phyloP scores from a whole-genome alignment of 1,140 invertebrate species.

The Drosophila cardini region DNA sequence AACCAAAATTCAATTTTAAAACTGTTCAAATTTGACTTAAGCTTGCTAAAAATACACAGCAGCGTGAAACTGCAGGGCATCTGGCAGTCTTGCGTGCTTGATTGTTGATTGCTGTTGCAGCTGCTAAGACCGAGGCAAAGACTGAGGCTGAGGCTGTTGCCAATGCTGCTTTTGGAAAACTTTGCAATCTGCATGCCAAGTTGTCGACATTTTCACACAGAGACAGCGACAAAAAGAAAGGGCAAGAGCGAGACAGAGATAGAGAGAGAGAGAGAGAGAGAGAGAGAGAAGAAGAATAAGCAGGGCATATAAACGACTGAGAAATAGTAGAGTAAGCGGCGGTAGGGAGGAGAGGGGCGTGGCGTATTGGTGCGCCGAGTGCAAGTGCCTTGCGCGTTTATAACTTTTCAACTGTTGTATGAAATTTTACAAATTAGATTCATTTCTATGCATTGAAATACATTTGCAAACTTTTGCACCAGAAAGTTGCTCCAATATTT shows the following conservation, averaged over 20 bases:
- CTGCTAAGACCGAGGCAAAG: slow-evolving; percentile 22
- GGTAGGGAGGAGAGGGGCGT: slow-evolving; percentile 13
- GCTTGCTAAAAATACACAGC: too few species aligned
- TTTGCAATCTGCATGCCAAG: slow-evolving; percentile 83
- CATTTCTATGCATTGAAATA: slow-evolving; percentile 84
- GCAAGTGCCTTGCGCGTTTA: slow-evolving; percentile 80
- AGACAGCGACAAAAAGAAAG: slow-evolving; percentile 56
- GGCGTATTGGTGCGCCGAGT: slow-evolving; percentile 60
- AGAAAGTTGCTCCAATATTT: slow-evolving; percentile 79
- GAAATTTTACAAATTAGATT: slow-evolving; percentile 84
- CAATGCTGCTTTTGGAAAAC: slow-evolving; percentile 66
- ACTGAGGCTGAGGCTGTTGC: slow-evolving; percentile 30
- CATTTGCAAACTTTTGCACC: slow-evolving; percentile 80
- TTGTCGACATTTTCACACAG: slow-evolving; percentile 82
- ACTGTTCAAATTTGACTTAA: too few species aligned
- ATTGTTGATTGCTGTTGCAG: slow-evolving; percentile 41
- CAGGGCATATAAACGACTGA: slow-evolving; percentile 15
- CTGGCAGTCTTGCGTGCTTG: not conserved
- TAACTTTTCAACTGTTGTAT: slow-evolving; percentile 83
- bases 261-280: not conserved
- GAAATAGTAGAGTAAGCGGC: not conserved
- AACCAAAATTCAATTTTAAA: too few species aligned
- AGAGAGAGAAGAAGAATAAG: not conserved
- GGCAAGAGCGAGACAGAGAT: slow-evolving; percentile 29
- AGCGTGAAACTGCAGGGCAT: too few species aligned